Evolutionary conservation across 2,113 vertebrate species (phyloP), one percentile per base, ranked within the genome.

Genomic region (Ophiodon elongatus): DNA sequence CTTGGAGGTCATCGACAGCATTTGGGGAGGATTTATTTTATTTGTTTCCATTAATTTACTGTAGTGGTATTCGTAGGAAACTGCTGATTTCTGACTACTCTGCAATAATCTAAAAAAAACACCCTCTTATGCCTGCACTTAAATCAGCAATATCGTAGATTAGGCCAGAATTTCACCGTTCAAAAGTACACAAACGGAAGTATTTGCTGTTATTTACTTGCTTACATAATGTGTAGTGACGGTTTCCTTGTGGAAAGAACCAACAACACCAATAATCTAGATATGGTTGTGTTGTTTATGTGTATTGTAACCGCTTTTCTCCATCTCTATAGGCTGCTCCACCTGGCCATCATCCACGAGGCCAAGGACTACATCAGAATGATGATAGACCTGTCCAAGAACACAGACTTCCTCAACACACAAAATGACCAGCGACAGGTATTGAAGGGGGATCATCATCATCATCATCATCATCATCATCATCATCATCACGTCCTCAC

Each of bases 361-460:
- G 97, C 97, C 62, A 97, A 96, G 80, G 93, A 96, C 13, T 93
- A 96, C 86, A 96, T 96, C 31, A 79, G 90, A 73, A 94, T 95
- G 52, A 96, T 97, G 85, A 96, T 99, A 27, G 93, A 95, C n/a
- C 93, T 95, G 72, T 94, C 96, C 15, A 92, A 92, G 33, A 95
- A 96, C 59, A 95, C 97, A 91, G 67, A 88, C 52, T 99, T 98
- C 87, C 96, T 99, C 56, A 96, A 98, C 90, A 91, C 92, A 79
- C 97, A 99, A 92, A 99, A 99, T 89, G 95, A 97, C 93, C 96
- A 99, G 88, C 96, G 97, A 95, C 98, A 99, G 98, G 98, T 99
- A 94, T 31, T 50, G 14, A 50, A 29, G 13, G 19, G 23, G 4
- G 13, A n/a, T 4, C 8, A 5, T 76, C n/a, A 2, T 41, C 43